Percentiles rank a stretch among this genome's conserved stretches.
Evolutionary conservation across 2,113 vertebrate species (phyloP).

Genomic region (Plectropomus leopardus): DNA sequence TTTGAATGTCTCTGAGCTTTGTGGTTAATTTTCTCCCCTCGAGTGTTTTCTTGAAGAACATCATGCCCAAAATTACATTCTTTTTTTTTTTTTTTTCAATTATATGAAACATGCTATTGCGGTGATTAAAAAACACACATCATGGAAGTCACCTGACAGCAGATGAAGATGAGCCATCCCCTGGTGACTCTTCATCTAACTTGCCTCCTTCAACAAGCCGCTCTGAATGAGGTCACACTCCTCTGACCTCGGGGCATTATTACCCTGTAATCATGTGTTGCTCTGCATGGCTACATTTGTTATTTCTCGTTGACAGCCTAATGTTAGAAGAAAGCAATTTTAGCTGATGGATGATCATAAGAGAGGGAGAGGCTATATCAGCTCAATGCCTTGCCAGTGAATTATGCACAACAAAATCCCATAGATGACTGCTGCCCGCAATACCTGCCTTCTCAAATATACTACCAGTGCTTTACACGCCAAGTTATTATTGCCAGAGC

Average conservation of each 20-base stretch:
- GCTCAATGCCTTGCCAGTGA: slow-evolving; percentile 58
- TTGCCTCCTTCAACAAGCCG: slow-evolving; percentile 33
- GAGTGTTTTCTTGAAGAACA: neutral
- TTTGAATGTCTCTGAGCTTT: neutral
- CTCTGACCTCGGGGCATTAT: slow-evolving; percentile 70
- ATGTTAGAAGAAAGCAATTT: slow-evolving; percentile 78
- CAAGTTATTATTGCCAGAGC: slow-evolving; percentile 39
- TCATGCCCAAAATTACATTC: neutral
- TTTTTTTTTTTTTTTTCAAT: neutral
- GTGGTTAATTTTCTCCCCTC: neutral
- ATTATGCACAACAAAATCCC: slow-evolving; percentile 71
- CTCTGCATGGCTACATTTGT: slow-evolving; percentile 77
- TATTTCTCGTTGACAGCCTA: slow-evolving; percentile 74
- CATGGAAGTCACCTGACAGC: neutral
- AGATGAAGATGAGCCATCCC: slow-evolving; percentile 25
- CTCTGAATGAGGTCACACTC: slow-evolving; percentile 65
- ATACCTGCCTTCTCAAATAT: slow-evolving; percentile 54
- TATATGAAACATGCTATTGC: neutral
- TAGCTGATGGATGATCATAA: slow-evolving; percentile 77
- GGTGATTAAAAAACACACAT: slow-evolving; percentile 7
- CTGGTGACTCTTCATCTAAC: slow-evolving; percentile 24
- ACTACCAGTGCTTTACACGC: slow-evolving; percentile 38
- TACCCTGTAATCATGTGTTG: slow-evolving; percentile 75
- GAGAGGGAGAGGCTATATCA: slow-evolving; percentile 54
- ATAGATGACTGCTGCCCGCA: slow-evolving; percentile 39